These are phyloP conservation scores for Illadopsis cleaveri DNA, from an alignment of 2,113 vertebrate species.

Conservation along the genomic window DNA sequence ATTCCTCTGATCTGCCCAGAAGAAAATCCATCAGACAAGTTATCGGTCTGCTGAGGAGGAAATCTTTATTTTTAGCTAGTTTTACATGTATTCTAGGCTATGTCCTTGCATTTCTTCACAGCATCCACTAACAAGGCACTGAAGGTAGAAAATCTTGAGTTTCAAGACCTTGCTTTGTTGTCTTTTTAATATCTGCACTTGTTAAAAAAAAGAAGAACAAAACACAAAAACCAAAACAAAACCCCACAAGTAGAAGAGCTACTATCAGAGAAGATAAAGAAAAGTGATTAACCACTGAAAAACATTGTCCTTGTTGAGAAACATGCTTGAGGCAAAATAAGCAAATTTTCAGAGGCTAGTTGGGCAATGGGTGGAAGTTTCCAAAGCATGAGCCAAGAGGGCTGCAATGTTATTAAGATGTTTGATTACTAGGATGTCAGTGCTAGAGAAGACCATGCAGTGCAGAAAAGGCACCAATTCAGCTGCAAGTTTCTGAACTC, in stretches of 20 bases:
- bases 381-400: background rate
- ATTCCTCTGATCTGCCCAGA: background rate
- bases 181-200: background rate
- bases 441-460: background rate
- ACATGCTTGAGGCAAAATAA: background rate
- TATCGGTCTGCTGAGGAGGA: background rate
- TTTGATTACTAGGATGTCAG: background rate
- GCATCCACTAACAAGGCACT: background rate
- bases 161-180: background rate
- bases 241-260: background rate
- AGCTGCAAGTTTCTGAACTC: background rate
- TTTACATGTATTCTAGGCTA: background rate
- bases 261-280: background rate
- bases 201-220: no score
- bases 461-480: background rate
- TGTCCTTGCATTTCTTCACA: background rate
- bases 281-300: background rate
- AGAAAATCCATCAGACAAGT: background rate
- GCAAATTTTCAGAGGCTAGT: background rate
- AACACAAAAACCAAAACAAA: background rate
- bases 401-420: background rate
- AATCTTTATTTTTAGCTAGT: background rate
- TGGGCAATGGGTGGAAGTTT: background rate
- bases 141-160: background rate
- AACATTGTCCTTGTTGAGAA: background rate